Percentiles rank a stretch among this genome's conserved stretches.
Conservation (phyloP, 2,113 vertebrate species). For the crab-eating macaque (Macaca fascicularis) region T2T-MFA8v1.1 NC_088375.1:205180501-205181000, state of each 20-base stretch:
- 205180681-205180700: not conserved
- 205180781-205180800: too few relatives aligned
- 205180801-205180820: too few relatives aligned
- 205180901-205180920: too few relatives aligned
- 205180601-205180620: not conserved
- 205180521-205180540: not conserved
- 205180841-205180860: too few relatives aligned
- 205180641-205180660: not conserved
- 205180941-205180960: too few relatives aligned
- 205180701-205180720: not conserved
- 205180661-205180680: not conserved
- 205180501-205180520: not conserved
- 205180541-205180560: not conserved
- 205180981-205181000: too few relatives aligned
- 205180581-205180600: not conserved
- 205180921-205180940: too few relatives aligned
- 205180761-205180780: too few relatives aligned
- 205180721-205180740: not conserved
- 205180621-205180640: not conserved
- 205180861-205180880: too few relatives aligned
- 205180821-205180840: too few relatives aligned
- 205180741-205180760: too few relatives aligned
- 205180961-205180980: too few relatives aligned
- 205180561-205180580: not conserved
- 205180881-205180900: fast-evolving